Base-by-base conservation (phyloP, 2,888 invertebrate genomes). In the Sarcophaga rosellei region DNA sequence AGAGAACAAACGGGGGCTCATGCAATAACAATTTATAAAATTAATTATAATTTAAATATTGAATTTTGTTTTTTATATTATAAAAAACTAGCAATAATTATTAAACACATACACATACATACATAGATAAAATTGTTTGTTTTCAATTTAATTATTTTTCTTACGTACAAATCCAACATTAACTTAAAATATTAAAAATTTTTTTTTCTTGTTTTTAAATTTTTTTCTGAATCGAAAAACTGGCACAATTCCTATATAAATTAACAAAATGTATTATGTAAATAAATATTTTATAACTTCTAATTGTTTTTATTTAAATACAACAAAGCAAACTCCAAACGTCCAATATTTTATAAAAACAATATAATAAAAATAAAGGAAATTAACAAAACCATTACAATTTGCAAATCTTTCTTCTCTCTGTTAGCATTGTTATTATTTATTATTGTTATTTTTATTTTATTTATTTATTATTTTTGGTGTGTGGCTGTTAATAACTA, bases 281-380 rank as follows among this genome's bases (percentile, higher is more conserved):
- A 73, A 84, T 80, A 77, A 73, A 84, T 74, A 77, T 12, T 61
- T 81, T 69, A 76, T 61, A 23, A 47, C 70, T 75, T 79, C 20
- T 45, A 65, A 57, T 84, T 57, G 35, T 62, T 81, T 47, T 73
- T 59, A 59, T 75, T 82, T 65, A 66, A 72, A 62, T 47, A 21
- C 4, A 66, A 76, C 23, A 61, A 61, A 78, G 65, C 59, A 83
- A 69, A 62, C 17, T 69, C 61, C 70, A 84, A 86, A 84, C 84
- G 86, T 86, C 86, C 86, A 86, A 84, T 66, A 84, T 75, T 79
- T 75, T 23, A 79, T 61, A 84, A 79, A 84, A 66, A 86, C 84
- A 78, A 69, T 17, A 53, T 15, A 47, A 11, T 15, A 53, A 53
- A 53, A 53, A 15, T 15, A 53, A 53, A 53, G 15, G 17, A 15